Evolutionary conservation across 2,888 invertebrate genomes (phyloP), one percentile per base, ranked within the genome.

Genomic region (Lysandra coridon): DNA sequence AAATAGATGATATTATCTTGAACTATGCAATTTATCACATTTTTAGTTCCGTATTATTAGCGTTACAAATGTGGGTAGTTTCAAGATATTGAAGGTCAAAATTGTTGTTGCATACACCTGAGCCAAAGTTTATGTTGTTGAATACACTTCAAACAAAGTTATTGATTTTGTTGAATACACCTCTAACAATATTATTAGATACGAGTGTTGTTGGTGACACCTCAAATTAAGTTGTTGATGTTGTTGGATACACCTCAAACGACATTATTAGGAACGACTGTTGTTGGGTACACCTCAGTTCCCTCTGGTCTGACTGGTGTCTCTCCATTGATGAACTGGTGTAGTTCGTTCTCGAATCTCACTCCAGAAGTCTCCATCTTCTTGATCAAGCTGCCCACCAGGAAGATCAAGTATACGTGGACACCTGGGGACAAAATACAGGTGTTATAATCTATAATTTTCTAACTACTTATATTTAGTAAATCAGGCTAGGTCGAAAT

Each of bases 271-370:
- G 82, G 83, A 17, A 84, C 79, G 1, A 85, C 84, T 1, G 83
- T 86, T 44, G 81, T 83, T 1, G 85, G 84, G 44, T 85, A 85
- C 4, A 88, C 84, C 3, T 83, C 85, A 69, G 86, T 87, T 4
- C 83, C 74, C 1, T 88, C 90, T 0, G 86, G 78, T 82, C 88
- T 33, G 33, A 23, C 10, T 12, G 69, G 33, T 4, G 85, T 79
- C 6, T 92, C 90, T 1, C 89, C 90, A 1, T 87, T 87, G 2
- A 92, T 87, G 4, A 92, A 87, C 80, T 89, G 89, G 60, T 92
- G 88, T 0, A 93, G 84, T 74, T 90, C 91, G 80, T 92, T 92
- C 78, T 90, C 92, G 79, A 88, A 91, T 0, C 84, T 84, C 14
- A 89, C 85, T 0, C 85, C 87, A 1, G 87, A 85, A 0, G 83